These are phyloP conservation scores for Gorsachius magnificus DNA, from an alignment of 2,797 vertebrate species.

Conservation along the genomic window DNA sequence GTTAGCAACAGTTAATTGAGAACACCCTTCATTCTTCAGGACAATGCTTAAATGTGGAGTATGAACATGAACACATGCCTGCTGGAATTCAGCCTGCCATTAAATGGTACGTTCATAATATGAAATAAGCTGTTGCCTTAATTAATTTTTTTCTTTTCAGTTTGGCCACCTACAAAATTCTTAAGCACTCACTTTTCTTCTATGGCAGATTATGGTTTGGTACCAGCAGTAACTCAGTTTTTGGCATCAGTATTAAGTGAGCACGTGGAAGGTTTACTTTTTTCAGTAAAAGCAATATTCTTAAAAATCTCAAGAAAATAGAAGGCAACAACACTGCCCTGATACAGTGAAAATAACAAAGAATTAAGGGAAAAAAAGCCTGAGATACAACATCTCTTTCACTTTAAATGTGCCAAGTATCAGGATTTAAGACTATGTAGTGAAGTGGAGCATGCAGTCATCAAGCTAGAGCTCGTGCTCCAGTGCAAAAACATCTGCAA, in stretches of 20 bases:
- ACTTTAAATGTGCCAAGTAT: neutral
- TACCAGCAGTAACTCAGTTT: neutral
- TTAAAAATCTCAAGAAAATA: neutral
- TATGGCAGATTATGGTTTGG: neutral
- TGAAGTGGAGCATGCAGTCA: neutral
- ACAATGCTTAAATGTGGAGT: neutral
- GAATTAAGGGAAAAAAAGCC: neutral
- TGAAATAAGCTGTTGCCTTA: neutral
- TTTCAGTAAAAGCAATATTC: neutral
- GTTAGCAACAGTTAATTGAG: neutral
- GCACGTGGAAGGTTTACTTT: neutral
- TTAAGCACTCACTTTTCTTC: neutral
- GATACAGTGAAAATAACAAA: neutral
- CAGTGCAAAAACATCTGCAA: neutral
- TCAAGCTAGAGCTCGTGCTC: neutral
- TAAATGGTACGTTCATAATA: neutral
- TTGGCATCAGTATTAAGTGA: neutral
- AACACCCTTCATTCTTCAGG: neutral
- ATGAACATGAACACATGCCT: neutral
- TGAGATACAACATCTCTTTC: neutral
- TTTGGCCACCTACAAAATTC: neutral
- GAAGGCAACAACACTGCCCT: neutral
- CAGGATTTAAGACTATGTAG: neutral
- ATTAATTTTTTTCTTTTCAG: neutral
- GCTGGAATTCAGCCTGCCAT: neutral